Conservation (phyloP, 2,888 invertebrate genomes). For the Callosobruchus maculatus region DNA sequence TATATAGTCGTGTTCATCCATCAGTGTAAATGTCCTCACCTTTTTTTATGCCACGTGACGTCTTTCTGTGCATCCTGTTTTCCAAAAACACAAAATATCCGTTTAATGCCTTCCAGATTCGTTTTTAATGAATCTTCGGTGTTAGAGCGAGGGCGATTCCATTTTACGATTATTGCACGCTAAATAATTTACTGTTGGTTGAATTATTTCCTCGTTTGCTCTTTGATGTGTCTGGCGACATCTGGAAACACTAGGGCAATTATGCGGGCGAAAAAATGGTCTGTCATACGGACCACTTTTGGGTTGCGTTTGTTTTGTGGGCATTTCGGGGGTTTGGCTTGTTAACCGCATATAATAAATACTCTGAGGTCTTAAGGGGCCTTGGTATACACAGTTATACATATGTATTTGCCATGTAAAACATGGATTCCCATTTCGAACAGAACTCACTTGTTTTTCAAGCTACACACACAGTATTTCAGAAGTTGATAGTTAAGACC, state of each 20-base stretch:
- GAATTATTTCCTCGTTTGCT: conserved; percentile 35
- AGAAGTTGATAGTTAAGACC: too few relatives aligned
- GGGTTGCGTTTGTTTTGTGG: background rate
- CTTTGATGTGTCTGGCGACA: conserved; percentile 31
- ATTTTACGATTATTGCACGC: conserved; percentile 33
- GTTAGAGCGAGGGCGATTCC: conserved; percentile 28
- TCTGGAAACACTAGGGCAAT: conserved; percentile 35
- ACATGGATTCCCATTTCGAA: too few relatives aligned
- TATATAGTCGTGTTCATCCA: background rate
- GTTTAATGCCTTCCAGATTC: conserved; percentile 34
- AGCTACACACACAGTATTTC: too few relatives aligned
- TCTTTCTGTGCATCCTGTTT: background rate
- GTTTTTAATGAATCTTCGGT: conserved; percentile 40
- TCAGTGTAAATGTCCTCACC: background rate
- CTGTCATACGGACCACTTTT: background rate
- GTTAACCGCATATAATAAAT: too few relatives aligned
- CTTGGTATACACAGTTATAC: too few relatives aligned
- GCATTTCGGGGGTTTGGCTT: background rate
- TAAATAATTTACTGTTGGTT: conserved; percentile 34
- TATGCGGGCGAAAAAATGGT: conserved; percentile 15
- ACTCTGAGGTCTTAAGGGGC: too few relatives aligned
- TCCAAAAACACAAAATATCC: background rate
- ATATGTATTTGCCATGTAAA: too few relatives aligned
- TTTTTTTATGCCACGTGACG: background rate
- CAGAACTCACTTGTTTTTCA: too few relatives aligned